A percentile compares a stretch with the other conserved stretches of the same genome.
phyloP scores from a whole-genome alignment of 2,113 vertebrate species.

The Daphoenositta chrysoptera region DNA sequence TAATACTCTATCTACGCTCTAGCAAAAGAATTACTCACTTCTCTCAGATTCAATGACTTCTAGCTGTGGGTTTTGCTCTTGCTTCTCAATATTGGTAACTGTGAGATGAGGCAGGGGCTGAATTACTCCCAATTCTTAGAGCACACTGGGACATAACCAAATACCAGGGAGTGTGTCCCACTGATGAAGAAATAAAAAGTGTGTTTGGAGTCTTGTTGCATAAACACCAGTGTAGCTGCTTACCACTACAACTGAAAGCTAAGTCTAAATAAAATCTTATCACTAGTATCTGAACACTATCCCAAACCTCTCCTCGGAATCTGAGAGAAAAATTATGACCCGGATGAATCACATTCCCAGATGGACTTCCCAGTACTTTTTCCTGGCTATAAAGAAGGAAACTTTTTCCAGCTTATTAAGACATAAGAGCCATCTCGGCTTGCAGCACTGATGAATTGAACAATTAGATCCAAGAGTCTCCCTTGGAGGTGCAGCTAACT shows the following conservation, averaged over 20 bases:
- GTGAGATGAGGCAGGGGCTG: neutral
- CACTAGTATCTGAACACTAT: neutral
- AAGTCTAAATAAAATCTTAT: neutral
- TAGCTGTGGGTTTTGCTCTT: neutral
- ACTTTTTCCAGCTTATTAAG: neutral
- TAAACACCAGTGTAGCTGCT: neutral
- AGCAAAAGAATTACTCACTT: neutral
- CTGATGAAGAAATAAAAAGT: neutral
- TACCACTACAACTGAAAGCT: neutral
- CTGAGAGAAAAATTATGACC: neutral
- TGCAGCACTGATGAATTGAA: neutral
- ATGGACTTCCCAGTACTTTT: neutral
- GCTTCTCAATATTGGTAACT: accelerated
- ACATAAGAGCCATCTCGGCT: neutral
- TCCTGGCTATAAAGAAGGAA: constrained; percentile 8
- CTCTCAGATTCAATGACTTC: neutral
- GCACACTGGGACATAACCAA: neutral
- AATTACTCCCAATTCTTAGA: neutral
- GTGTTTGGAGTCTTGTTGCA: neutral
- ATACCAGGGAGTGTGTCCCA: neutral
- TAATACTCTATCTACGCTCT: neutral
- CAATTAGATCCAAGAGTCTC: neutral
- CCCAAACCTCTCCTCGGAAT: neutral
- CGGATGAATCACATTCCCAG: neutral
- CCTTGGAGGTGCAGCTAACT: neutral